Evolutionary conservation across 92 coral and sea anemone genomes (phyloP), one percentile per base, ranked within the genome.

Genomic region (Zoanthus gigantus): DNA sequence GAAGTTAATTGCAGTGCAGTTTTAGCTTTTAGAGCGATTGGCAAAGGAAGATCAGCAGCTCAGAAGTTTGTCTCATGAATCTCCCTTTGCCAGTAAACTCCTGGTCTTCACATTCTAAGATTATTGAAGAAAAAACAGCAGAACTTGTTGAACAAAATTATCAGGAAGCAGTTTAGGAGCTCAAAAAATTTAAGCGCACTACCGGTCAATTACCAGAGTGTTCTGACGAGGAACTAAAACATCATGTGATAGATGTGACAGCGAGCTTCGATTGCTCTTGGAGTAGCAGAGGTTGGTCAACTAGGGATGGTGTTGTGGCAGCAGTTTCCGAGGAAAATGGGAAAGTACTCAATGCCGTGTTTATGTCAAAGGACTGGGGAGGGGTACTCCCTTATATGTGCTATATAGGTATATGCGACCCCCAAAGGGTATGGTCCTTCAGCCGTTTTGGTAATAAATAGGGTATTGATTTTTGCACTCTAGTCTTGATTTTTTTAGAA

Each of bases 231-330:
- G 80, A 92, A 84, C 42, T 89, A 71, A 58, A 53, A 57, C 76
- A 71, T 72, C 37, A 30, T 17, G 83, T 92, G 17, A 83, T 92
- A 45, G 89, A 92, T 74, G 79, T 82, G 74, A 88, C 88, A 4
- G 78, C 89, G n/a, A 83, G 82, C 12, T 79, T 92, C 48, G 92
- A 92, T 73, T 68, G 73, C 73, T 68, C 73, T 42, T 68, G 73
- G 73, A 30, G 46, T 42, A 69, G 74, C 30, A 12, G 86, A 28
- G 94, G 94, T 15, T 92, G 93, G 94, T 89, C 94, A 23, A 93
- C 93, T 7, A 84, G 90, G 28, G 91, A 92, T 92, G 93, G 93
- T 28, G 18, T 87, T n/a, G 91, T 89, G 18, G 94, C 88, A 5
- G 88, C 76, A 23, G 74, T 92, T 65, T 89, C 92, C 28, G 74